A percentile compares a stretch with the other conserved stretches of the same genome.
phyloP scores from a whole-genome alignment of 1,140 invertebrate species.

The Trichogramma pretiosum region DNA sequence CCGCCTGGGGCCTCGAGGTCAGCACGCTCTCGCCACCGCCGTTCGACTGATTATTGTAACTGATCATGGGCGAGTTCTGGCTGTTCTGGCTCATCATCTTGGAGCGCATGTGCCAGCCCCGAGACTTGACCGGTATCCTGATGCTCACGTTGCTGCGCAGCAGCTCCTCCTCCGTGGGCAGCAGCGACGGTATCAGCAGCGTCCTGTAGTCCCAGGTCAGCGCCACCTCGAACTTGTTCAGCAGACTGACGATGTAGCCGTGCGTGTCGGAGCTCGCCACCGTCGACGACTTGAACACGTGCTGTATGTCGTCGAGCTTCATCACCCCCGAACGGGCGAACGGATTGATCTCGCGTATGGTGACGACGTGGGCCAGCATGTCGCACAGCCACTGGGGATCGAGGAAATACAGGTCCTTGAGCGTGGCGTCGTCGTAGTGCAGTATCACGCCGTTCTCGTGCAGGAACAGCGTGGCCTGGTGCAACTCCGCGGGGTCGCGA shows the following conservation, averaged over 20 bases:
- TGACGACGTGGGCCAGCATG: constrained; percentile 92
- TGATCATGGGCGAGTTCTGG: constrained; percentile 48
- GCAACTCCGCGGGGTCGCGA: constrained; percentile 80
- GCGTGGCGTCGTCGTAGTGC: constrained; percentile 93
- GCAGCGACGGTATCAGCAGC: constrained; percentile 82
- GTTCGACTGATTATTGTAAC: constrained; percentile 18
- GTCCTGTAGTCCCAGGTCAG: constrained; percentile 91
- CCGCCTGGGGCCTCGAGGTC: constrained; percentile 46
- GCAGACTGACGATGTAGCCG: constrained; percentile 73
- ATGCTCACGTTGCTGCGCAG: constrained; percentile 42
- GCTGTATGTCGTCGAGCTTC: constrained; percentile 86
- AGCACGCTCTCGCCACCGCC: constrained; percentile 31
- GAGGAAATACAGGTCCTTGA: constrained; percentile 90
- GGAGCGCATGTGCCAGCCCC: constrained; percentile 57
- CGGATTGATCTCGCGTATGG: constrained; percentile 91
- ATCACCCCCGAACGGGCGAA: constrained; percentile 89
- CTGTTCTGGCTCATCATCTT: constrained; percentile 51
- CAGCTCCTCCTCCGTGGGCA: constrained; percentile 74
- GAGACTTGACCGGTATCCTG: constrained; percentile 61
- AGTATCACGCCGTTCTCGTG: constrained; percentile 97
- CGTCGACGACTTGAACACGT: constrained; percentile 73
- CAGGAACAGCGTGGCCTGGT: constrained; percentile 91
- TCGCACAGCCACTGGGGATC: constrained; percentile 99
- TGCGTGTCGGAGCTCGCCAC: constrained; percentile 55
- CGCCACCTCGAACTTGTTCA: constrained; percentile 97